Evolutionary conservation across 2,888 invertebrate species (phyloP), one percentile per base, ranked within the genome.

Genomic region (Pristionchus exspectatus): DNA sequence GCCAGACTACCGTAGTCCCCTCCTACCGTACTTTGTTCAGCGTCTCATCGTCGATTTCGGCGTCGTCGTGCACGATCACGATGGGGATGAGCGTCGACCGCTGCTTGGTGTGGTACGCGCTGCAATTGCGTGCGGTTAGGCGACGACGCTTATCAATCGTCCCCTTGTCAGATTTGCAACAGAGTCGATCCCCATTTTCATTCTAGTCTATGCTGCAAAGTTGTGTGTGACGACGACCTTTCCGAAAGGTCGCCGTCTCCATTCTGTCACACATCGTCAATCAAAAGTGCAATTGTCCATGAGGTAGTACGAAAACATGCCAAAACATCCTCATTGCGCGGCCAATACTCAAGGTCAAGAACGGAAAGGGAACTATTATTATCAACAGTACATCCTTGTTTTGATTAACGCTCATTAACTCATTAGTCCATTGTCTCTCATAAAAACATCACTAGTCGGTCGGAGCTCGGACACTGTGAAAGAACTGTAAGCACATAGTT

Each of bases 61-160:
- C 92, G 44, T 92, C 91, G 69, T 94, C 93, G 83, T 92, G 91
- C 9, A 92, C 89, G 33, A 90, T 89, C 2, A 92, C 72, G 10
- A 94, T 90, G 2, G 94, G 94, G 44, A 94, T 93, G 88, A 94
- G 88, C 14, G 92, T 84, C 21, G 93, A 93, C 74, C 91, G 91
- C 92, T 92, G 92, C 88, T 91, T 91, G 86, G 91, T 90, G 88
- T 92, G 88, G 85, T 93, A 92, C 24, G 92, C 90, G 59, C 93
- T 93, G 87, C 38, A 87, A 66, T 1, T 27, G 56, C 14, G 30
- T 56, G 84, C 33, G 30, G 30, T 24, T 33, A 30, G 18, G 5
- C 16, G 38, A 1, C 77, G 77, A 77, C 77, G 30, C 44, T 77
- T 77, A 21, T 2, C 16, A 77, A 77, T 5, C 24, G 18, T 33